These are phyloP conservation scores for Setophaga coronata DNA, from an alignment of 2,113 vertebrate genomes.

Conservation along the genomic window DNA sequence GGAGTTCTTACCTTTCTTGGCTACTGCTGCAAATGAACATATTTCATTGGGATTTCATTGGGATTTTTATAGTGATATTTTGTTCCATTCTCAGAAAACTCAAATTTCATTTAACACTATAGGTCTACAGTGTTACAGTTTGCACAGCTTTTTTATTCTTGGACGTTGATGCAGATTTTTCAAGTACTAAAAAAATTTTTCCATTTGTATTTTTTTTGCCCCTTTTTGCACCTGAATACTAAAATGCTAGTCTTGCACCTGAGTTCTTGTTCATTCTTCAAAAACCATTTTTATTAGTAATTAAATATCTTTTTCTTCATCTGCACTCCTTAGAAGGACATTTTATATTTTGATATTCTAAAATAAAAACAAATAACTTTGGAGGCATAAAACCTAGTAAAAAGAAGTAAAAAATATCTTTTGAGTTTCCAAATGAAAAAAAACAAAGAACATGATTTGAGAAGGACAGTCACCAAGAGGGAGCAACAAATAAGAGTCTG, in stretches of 20 bases:
- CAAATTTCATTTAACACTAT: background rate
- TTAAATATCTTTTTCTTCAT: background rate
- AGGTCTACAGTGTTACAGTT: background rate
- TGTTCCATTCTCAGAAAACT: background rate
- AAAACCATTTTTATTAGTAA: background rate
- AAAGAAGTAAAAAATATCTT: background rate
- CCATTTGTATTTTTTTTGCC: background rate
- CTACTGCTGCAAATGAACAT: background rate
- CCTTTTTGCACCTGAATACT: background rate
- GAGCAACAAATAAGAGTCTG: background rate
- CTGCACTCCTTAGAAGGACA: background rate
- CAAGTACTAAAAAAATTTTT: background rate
- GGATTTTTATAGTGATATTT: background rate
- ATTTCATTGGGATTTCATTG: background rate
- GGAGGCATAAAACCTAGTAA: background rate
- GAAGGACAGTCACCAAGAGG: background rate
- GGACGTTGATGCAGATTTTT: background rate
- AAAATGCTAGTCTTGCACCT: accelerated
- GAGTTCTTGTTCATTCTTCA: background rate
- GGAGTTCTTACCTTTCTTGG: background rate
- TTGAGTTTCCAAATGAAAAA: background rate
- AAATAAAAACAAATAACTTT: background rate
- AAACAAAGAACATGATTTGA: background rate
- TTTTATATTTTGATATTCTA: background rate
- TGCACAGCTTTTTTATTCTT: background rate